Base-by-base conservation (phyloP, 2,113 vertebrate genomes). In the Rattus rattus region DNA sequence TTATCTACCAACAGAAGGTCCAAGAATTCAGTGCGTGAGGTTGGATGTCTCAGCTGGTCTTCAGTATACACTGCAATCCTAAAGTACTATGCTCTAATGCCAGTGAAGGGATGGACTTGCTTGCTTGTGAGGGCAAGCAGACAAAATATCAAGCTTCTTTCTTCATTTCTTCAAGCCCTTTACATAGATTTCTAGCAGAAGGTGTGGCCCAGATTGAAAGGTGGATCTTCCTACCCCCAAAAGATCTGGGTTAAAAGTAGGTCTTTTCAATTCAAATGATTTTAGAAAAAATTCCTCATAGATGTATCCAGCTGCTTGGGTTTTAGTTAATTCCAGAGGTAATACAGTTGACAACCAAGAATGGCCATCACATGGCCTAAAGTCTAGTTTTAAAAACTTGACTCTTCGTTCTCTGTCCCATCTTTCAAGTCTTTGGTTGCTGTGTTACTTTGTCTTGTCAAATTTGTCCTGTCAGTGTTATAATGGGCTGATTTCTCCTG, bases 361-460 rank as follows among this genome's bases (percentile, higher is more conserved):
- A 77, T 28, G 16, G 26, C 28, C 75, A 77, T 77, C 75, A 77
- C 43, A 16, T 77, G 11, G 26, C 26, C 75, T 22, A 80, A 80
- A 36, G 52, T 36, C 16, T 54, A 54, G 49, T 36, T 80, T 80
- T 54, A 10, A 80, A 36, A 80, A 36, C 54, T 6, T 59, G 85
- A 47, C 86, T 93, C 77, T 96, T 80, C 67, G 63, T 80, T 88
- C 17, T 90, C 24, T 89, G 83, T 24, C 13, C 54, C 81, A 30
- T 26, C 43, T 16, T 9, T 36, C 39, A 85, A 77, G 69, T 70
- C 30, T 59, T 24, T 65, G 65, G 49, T 90, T 94, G 69, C 9
- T 86, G 72, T 36, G 36, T 75, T 90, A 54, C 49, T 81, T 43
- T 43, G 61, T 54, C 63, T 93, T 33, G 19, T 59, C 54, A 75